Evolutionary conservation across 2,113 vertebrate species (phyloP), one percentile per base, ranked within the genome.

Genomic region (Camelus dromedarius): DNA sequence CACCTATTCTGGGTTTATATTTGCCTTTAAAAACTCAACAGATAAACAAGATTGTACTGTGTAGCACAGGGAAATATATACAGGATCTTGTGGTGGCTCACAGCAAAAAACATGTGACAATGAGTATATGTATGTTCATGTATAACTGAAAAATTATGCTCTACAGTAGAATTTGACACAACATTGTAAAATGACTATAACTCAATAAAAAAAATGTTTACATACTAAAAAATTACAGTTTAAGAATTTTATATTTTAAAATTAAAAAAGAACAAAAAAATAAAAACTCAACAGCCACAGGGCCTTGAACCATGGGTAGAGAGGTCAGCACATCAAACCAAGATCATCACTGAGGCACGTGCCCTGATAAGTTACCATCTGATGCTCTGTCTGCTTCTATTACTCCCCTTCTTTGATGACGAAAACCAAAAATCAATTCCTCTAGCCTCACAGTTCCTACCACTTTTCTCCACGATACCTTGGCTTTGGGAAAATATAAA

Each of bases 401-500:
- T 83, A 80, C 13, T 52, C 60, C 10, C 64, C 30, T 87, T 35
- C 28, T 69, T 72, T 80, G 58, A 95, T 88, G 46, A 89, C 19
- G 18, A 91, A 88, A 80, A 24, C 0, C 28, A 83, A 86, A 90
- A 94, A 81, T 91, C 64, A 58, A 82, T 97, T 76, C 20, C 62
- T 70, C 48, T 60, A 80, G 50, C 12, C 11, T 46, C 70, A 35
- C 14, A 1, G 20, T 86, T 82, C 86, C 66, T 89, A 32, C 12
- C 66, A 2, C 8, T 26, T 92, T 72, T 54, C 84, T 93, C 35
- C 26, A 58, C 1, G 30, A 32, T 56, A 42, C 4, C 2, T 90
- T 87, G 32, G 48, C 86, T 92, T 82, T 93, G 12, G 67, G 60
- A 96, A 94, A 73, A 92, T 67, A 89, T 54, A 89, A 93, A 96